These are phyloP conservation scores for Drosophila arizonae DNA, from an alignment of 1,140 invertebrate genomes.

Conservation along the genomic window DNA sequence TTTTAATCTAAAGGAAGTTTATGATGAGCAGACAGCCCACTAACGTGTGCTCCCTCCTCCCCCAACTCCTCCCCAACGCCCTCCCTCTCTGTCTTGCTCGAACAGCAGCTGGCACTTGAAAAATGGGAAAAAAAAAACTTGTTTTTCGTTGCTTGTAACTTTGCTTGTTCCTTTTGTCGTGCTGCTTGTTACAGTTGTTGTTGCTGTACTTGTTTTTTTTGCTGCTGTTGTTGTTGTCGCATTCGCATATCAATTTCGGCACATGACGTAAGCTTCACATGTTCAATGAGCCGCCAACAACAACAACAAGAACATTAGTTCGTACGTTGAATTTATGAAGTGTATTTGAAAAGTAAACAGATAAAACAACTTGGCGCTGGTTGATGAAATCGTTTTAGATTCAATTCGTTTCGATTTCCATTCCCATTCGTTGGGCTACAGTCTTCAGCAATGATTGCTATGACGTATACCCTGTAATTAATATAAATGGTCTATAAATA, in stretches of 20 bases:
- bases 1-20: slow-evolving; percentile 29
- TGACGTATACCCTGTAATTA: slow-evolving; percentile 2
- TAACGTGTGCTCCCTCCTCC: not conserved
- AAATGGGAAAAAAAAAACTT: slow-evolving; percentile 34
- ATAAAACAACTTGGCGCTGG: slow-evolving; percentile 48
- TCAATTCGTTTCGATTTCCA: slow-evolving; percentile 23
- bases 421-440: slow-evolving; percentile 18
- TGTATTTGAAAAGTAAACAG: slow-evolving; percentile 77
- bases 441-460: not conserved
- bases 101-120: slow-evolving; percentile 3
- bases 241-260: slow-evolving; percentile 79
- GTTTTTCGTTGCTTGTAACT: slow-evolving; percentile 54
- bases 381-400: slow-evolving; percentile 26
- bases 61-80: too few species aligned
- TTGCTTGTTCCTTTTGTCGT: slow-evolving; percentile 34
- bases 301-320: slow-evolving; percentile 34
- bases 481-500: not conserved
- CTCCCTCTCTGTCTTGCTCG: not conserved
- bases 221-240: slow-evolving; percentile 30
- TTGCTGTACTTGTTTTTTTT: slow-evolving; percentile 37
- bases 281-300: slow-evolving; percentile 53
- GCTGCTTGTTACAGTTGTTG: slow-evolving; percentile 54
- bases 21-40: slow-evolving; percentile 32
- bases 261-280: slow-evolving; percentile 80
- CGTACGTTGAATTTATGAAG: slow-evolving; percentile 60